Conservation (phyloP, 2,113 vertebrate species). For the Cettia cetti region DNA sequence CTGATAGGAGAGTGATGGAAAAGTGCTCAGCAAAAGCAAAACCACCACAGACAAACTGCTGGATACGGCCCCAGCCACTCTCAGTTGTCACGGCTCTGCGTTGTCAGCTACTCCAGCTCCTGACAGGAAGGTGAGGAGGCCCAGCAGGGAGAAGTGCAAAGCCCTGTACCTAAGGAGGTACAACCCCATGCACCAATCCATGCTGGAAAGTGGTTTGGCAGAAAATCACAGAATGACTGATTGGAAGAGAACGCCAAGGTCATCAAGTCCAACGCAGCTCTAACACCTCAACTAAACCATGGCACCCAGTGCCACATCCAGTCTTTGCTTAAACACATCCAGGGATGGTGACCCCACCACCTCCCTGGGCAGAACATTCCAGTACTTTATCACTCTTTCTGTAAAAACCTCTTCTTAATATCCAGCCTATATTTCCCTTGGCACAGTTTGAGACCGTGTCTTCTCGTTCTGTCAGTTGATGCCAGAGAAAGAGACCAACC, state of each 20-base stretch:
- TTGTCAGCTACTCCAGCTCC: not conserved
- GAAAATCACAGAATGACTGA: not conserved
- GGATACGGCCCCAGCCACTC: fast-evolving
- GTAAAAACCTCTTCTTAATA: not conserved
- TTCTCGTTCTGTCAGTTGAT: not conserved
- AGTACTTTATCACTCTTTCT: not conserved
- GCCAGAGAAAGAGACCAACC: not conserved
- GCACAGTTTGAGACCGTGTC: not conserved
- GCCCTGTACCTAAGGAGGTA: not conserved
- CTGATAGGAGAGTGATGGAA: not conserved
- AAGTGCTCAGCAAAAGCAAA: not conserved
- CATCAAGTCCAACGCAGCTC: not conserved
- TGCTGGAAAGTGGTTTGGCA: not conserved
- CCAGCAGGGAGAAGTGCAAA: not conserved
- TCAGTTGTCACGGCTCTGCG: not conserved
- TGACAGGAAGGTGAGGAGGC: not conserved
- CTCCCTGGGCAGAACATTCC: not conserved
- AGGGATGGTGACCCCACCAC: not conserved
- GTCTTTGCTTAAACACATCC: not conserved
- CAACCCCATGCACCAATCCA: not conserved
- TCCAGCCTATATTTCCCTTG: not conserved
- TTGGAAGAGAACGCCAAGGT: not conserved
- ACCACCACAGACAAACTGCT: not conserved
- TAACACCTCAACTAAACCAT: not conserved
- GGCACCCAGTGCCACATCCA: not conserved